Conservation (phyloP, 2,113 vertebrate genomes). For the Lamprotornis superbus region DNA sequence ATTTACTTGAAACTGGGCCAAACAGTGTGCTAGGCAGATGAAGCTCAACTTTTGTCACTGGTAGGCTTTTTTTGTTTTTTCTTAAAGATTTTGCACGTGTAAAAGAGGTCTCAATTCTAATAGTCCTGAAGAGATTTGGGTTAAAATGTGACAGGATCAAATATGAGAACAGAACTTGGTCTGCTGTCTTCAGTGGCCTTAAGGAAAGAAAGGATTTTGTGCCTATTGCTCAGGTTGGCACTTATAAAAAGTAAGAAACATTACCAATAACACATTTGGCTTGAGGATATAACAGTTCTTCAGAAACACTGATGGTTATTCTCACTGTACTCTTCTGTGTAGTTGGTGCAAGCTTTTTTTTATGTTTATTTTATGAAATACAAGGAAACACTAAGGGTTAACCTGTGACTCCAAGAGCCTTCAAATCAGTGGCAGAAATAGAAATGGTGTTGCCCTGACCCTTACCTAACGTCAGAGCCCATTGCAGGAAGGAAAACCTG, state of each 20-base stretch:
- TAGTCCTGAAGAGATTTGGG: not conserved
- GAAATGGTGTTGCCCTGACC: not conserved
- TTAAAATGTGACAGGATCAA: not conserved
- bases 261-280: not conserved
- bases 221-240: not conserved
- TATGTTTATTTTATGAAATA: not conserved
- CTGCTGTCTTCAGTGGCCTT: not conserved
- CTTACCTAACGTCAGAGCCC: not conserved
- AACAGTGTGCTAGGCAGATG: not conserved
- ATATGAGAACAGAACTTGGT: not conserved
- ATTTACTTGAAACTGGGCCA: not conserved
- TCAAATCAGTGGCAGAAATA: not conserved
- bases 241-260: not conserved
- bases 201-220: not conserved
- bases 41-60: not conserved
- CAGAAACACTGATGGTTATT: not conserved
- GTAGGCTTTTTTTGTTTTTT: not conserved
- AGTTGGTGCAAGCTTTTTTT: not conserved
- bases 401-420: not conserved
- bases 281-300: not conserved
- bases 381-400: not conserved
- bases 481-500: not conserved
- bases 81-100: not conserved
- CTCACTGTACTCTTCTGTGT: not conserved
- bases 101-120: not conserved